Percentiles rank a stretch among this genome's conserved stretches.
These are phyloP conservation scores for Pollenia labialis DNA, from an alignment of 2,888 invertebrate genomes.

Conservation along the genomic window DNA sequence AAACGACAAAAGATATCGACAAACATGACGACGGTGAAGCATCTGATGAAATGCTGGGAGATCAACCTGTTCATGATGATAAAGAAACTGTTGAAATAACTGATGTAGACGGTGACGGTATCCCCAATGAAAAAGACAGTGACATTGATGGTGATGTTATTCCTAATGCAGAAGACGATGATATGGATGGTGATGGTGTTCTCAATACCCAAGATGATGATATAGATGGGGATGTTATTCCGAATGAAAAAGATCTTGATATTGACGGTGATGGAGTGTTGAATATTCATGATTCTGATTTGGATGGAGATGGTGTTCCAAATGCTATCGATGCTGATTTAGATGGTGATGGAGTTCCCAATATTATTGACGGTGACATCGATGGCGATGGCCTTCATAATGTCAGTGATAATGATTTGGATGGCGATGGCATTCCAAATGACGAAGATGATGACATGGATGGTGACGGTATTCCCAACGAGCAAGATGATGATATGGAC, in stretches of 20 bases:
- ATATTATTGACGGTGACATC: constrained; percentile 71
- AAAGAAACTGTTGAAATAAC: constrained; percentile 81
- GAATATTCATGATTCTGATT: constrained; percentile 83
- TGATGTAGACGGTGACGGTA: constrained; percentile 78
- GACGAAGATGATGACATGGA: constrained; percentile 79
- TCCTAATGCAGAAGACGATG: constrained; percentile 80
- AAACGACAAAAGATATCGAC: constrained; percentile 84
- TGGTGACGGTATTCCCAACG: constrained; percentile 80
- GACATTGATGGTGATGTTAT: constrained; percentile 80
- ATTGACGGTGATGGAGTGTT: constrained; percentile 84
- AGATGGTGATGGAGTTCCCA: constrained; percentile 78
- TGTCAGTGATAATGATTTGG: constrained; percentile 68
- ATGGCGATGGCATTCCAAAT: constrained; percentile 77
- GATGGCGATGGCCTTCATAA: constrained; percentile 74
- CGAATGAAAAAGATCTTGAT: constrained; percentile 82
- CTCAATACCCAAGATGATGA: constrained; percentile 81
- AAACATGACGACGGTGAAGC: constrained; percentile 77
- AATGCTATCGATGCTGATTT: constrained; percentile 80
- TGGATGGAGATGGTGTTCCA: constrained; percentile 84
- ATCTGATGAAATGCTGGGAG: constrained; percentile 75
- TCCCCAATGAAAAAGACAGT: constrained; percentile 78
- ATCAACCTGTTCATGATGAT: constrained; percentile 75
- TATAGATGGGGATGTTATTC: constrained; percentile 81
- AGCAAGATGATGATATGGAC: constrained; percentile 78
- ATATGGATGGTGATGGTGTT: constrained; percentile 81